Percentiles rank a stretch among this genome's conserved stretches.
Conservation (phyloP, 2,113 vertebrate species). For the Melanotaenia duboulayi region DNA sequence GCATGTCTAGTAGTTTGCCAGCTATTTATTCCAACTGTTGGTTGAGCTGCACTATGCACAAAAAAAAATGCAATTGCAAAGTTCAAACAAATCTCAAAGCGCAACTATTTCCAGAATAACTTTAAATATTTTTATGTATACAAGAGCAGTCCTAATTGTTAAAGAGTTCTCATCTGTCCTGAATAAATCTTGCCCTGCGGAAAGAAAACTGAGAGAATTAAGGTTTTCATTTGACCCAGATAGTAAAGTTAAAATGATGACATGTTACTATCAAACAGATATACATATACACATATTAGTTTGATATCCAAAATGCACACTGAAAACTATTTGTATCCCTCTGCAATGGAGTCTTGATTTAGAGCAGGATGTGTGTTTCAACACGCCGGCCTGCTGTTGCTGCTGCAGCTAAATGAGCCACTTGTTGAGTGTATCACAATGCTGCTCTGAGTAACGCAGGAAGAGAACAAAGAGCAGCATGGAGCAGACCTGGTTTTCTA, state of each 20-base stretch:
- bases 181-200: neutral
- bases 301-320: neutral
- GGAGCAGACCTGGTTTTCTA: constrained; percentile 50
- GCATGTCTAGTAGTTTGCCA: constrained; percentile 2
- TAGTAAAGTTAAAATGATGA: neutral
- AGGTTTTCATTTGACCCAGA: neutral
- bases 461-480: constrained; percentile 67
- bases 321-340: constrained; percentile 23
- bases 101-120: neutral
- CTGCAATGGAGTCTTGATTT: constrained; percentile 33
- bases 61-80: constrained; percentile 8
- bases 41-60: neutral
- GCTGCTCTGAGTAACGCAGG: constrained; percentile 75
- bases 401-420: constrained; percentile 58
- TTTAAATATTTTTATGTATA: constrained; percentile 7
- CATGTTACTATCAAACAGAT: neutral
- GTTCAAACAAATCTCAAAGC: neutral
- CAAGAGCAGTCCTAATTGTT: neutral
- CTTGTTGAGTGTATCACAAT: constrained; percentile 78
- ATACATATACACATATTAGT: neutral
- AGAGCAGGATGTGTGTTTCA: constrained; percentile 73
- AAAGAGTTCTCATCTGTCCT: constrained; percentile 14
- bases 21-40: neutral
- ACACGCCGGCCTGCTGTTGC: constrained; percentile 39
- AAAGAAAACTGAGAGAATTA: neutral